Evolutionary conservation across 2,888 invertebrate species (phyloP).

Genomic region (Lithophane semibrunnea): DNA sequence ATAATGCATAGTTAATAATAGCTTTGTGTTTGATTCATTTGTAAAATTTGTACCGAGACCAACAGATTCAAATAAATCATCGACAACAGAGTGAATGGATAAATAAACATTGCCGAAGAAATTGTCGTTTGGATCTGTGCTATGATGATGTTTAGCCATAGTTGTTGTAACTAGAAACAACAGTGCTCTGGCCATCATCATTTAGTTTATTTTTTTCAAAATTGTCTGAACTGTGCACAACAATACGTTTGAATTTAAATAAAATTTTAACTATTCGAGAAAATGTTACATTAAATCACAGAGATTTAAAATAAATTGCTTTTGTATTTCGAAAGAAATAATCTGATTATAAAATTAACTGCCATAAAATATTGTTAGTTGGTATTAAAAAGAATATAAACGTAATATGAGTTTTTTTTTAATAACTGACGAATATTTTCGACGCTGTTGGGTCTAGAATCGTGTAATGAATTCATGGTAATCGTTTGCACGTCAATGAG

Average conservation of each 20-base stretch:
- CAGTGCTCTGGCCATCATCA: constrained; percentile 17
- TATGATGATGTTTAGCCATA: constrained; percentile 52
- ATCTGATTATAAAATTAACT: not conserved
- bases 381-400: not conserved
- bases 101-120: constrained; percentile 61
- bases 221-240: not conserved
- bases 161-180: constrained; percentile 30
- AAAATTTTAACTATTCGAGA: not conserved
- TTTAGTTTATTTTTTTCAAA: not conserved
- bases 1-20: constrained; percentile 67
- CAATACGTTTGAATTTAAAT: not conserved
- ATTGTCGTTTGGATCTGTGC: constrained; percentile 41
- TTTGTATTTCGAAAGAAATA: not conserved
- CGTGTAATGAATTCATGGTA: too few species aligned
- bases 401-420: not conserved
- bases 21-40: constrained; percentile 51
- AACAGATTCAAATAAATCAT: constrained; percentile 68
- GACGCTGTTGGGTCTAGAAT: too few species aligned
- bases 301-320: constrained; percentile 10
- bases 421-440: not conserved
- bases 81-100: constrained; percentile 58
- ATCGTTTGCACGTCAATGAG: too few species aligned
- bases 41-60: constrained; percentile 62
- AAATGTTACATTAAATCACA: constrained; percentile 5
- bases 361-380: constrained; percentile 1